Base-by-base conservation (phyloP, 2,797 vertebrate genomes). In the Rhynchonycteris naso region DNA sequence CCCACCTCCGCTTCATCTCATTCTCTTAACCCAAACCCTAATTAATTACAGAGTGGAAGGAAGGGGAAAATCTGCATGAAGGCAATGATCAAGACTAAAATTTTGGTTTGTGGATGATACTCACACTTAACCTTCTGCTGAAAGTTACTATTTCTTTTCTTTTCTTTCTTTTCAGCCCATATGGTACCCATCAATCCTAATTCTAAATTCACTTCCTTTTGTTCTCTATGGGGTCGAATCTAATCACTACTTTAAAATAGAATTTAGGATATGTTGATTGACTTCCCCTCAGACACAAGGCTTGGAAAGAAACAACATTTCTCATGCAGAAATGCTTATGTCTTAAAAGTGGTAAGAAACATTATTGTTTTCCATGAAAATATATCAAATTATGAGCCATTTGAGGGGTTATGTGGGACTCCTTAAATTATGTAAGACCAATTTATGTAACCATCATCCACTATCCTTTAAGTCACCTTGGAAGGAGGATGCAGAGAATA, bases 141-240 rank as follows among this genome's bases (percentile, higher is more conserved):
- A 74, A 91, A 84, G n/a, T 82, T 89, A 69, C 69, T 92, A 15
- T 47, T 74, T 88, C 18, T 0, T 63, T 14, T 54, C 14, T 19
- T 19, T 61, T 24, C 15, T 12, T 3, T 24, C 24, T 59, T 50
- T 90, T 71, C 66, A 92, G 74, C 52, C 93, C 96, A 96, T 95
- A 68, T 28, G 91, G 87, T 90, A 88, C 54, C 88, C 76, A 93
- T 54, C 96, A 95, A 54, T 92, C 68, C 86, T 78, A 93, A 91
- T 65, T 94, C 83, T 65, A 91, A 93, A 93, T 82, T 85, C 84
- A 88, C 83, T 93, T 96, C 68, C 94, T 95, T 97, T 95, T 95
- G 92, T 95, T 90, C 80, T 79, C 11, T 30, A 22, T 19, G 81
- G 47, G 63, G 90, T 95, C 6, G 2, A 47, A 82, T 91, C 78